Evolutionary conservation across 2,888 invertebrate species (phyloP), one percentile per base, ranked within the genome.

Genomic region (Flexamia atlantica): DNA sequence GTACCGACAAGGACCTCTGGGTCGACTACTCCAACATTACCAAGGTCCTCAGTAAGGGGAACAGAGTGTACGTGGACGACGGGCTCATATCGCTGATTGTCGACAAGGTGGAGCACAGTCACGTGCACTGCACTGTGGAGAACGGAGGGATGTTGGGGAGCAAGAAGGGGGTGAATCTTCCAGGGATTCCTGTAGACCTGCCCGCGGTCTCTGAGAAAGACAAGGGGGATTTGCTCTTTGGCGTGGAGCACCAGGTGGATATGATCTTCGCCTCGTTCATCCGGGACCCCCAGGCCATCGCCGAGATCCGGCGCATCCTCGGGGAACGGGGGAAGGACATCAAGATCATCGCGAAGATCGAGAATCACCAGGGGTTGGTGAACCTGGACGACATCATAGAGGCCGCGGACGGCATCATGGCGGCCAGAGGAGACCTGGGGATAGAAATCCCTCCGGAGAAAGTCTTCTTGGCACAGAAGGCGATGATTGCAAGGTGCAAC

Each of bases 191-290:
- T 0, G 98, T 99, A 0, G 99, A 99, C 90, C 91, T 99, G 87
- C 99, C 99, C 0, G 98, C 99, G 4, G 98, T 99, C 0, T 98
- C 99, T 0, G 98, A 98, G 89, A 99, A 99, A 91, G 99, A 99
- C 91, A 97, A 96, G 89, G 93, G 95, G n/a, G 99, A 99, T 90
- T 91, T 99, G 86, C 90, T 93, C 86, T 98, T 99, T 89, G 98
- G 97, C 81, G 97, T 98, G 5, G 96, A 97, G 87, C 96, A 98
- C 90, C 95, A 92, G 87, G 96, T 98, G 81, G 98, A 99, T 89
- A 98, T 99, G 94, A 94, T 99, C 84, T 99, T 99, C 90, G 99
- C 99, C 0, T 99, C 99, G 0, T 99, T 99, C 91, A 98, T 99
- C 89, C 94, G 99, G 87, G 95, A 97, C 90, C 98, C 96, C 1